Conservation (phyloP, 2,888 invertebrate species). For the Lapara coniferarum region DNA sequence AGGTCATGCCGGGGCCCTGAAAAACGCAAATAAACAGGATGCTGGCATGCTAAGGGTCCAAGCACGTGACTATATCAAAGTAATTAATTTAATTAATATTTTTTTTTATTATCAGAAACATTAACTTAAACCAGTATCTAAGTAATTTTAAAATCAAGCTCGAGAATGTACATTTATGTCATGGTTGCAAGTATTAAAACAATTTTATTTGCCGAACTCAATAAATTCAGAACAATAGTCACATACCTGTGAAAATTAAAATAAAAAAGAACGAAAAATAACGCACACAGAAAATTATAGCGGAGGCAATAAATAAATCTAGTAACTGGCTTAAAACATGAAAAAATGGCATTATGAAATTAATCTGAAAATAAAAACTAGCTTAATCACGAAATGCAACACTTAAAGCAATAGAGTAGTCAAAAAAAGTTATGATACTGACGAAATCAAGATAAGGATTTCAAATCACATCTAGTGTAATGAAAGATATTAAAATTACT, state of each 20-base stretch:
- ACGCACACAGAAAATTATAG: slow-evolving; percentile 26
- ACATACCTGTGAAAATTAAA: slow-evolving; percentile 30
- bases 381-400: slow-evolving; percentile 42
- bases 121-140: no score
- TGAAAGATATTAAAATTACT: no score
- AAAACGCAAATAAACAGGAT: slow-evolving; percentile 72
- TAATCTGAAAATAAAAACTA: slow-evolving; percentile 29
- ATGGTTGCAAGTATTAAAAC: no score
- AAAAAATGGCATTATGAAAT: slow-evolving; percentile 33
- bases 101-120: no score
- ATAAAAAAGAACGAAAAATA: slow-evolving; percentile 16
- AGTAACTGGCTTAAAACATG: slow-evolving; percentile 15
- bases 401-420: slow-evolving; percentile 49
- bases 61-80: slow-evolving; percentile 20
- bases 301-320: slow-evolving; percentile 27
- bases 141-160: no score
- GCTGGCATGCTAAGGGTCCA: slow-evolving; percentile 73
- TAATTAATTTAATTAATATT: no score
- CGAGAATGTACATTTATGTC: no score
- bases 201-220: background rate
- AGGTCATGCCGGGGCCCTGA: slow-evolving; percentile 81
- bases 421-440: slow-evolving; percentile 28
- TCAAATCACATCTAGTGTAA: no score
- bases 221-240: background rate
- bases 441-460: background rate